phyloP scores from a whole-genome alignment of 2,113 vertebrate species.

The Xiphias gladius region DNA sequence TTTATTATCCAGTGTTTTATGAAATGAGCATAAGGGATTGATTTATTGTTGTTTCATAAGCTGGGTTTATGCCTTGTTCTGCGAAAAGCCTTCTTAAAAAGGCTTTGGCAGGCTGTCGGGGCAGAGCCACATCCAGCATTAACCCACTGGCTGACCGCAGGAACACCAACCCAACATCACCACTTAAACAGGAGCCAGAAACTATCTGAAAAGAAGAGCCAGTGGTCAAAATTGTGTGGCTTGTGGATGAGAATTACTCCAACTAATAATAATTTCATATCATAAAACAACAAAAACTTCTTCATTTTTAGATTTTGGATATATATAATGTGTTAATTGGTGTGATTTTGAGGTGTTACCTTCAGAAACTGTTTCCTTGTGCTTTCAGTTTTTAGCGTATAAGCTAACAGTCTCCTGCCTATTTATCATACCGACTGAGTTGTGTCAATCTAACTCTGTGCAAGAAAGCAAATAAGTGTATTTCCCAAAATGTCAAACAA shows the following conservation, averaged over 20 bases:
- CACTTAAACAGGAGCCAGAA: not conserved
- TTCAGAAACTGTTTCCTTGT: not conserved
- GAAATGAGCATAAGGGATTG: conserved; percentile 81
- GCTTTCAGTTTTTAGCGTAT: not conserved
- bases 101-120: conserved; percentile 57
- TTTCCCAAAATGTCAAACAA: not conserved
- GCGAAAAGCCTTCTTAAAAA: conserved; percentile 78
- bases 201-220: not conserved
- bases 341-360: not conserved
- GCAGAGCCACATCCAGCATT: conserved; percentile 61
- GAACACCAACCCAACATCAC: conserved; percentile 13
- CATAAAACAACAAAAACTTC: no score
- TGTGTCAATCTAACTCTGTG: not conserved
- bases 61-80: conserved; percentile 83
- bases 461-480: not conserved
- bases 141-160: conserved; percentile 52
- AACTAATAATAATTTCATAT: not conserved
- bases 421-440: not conserved
- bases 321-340: not conserved
- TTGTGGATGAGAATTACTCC: not conserved
- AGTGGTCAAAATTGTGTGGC: not conserved
- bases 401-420: not conserved
- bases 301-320: not conserved
- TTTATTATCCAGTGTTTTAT: conserved; percentile 72
- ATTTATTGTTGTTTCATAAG: conserved; percentile 85